Evolutionary conservation across 1,140 invertebrate genomes (phyloP), one percentile per base, ranked within the genome.

Genomic region (Holotrichia oblita): DNA sequence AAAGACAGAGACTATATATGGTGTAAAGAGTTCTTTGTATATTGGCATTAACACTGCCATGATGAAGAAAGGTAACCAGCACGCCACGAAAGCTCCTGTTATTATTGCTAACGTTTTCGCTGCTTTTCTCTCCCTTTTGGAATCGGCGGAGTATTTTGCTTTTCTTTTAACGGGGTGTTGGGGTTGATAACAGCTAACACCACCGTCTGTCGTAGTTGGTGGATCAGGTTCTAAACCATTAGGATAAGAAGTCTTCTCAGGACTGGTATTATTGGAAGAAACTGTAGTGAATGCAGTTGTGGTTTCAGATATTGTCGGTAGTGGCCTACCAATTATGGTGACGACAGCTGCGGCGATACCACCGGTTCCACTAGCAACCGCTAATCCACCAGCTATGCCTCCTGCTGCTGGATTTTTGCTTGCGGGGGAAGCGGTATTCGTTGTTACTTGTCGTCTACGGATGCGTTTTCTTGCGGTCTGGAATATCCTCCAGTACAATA

Each of bases 401-500:
- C 85, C 82, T 55, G 82, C 86, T 72, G 81, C 84, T 6, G 83
- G 83, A 82, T 86, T 84, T 72, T 85, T 84, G 86, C 89, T 82
- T 88, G 89, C 81, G 12, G 34, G 78, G 41, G 78, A 77, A 81
- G 81, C 85, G 34, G 80, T 80, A 48, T 82, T 84, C 72, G 86
- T 85, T 10, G 86, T 86, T 17, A 82, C 82, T 72, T 89, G 90
- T 77, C 93, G 88, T 81, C 92, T 89, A 76, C 94, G 89, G 80
- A 96, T 96, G 81, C 95, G 90, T 87, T 94, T 95, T 75, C 94
- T 88, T 0, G 95, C 95, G 9, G 94, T 94, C 87, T 96, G 93
- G 83, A 94, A 96, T 89, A 98, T 98, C 83, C 93, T 92, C 93
- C 95, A 97, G 87, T 98, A 98, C 22, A 98, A 90, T 81, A 96